Base-by-base conservation (phyloP, 2,888 invertebrate species). In the Camponotus fellah region DNA sequence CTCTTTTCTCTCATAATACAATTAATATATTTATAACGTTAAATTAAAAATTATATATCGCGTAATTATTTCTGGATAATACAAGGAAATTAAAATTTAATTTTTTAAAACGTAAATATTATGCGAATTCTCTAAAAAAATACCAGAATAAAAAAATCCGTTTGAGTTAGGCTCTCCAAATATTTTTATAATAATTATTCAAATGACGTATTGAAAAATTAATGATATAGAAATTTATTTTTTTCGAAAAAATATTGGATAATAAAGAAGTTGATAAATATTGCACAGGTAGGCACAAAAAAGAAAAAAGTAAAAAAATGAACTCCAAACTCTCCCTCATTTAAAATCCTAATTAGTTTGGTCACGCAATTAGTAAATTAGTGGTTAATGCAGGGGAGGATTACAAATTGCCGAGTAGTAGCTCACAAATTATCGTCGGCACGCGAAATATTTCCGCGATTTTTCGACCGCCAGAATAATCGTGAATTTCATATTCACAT, bases 301-400 rank as follows among this genome's bases (percentile, higher is more conserved):
- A 46, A 2, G 60, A 21, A n/a, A 58, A 69, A 26, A 56, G 40
- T 10, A 17, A 5, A 26, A 65, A 46, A 62, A 71, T 71, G 2
- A 72, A 37, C 60, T 3, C 12, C 34, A 10, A 14, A 17, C 46
- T 71, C 12, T 53, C 12, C 9, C 56, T 69, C 72, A 72, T 72
- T 72, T 80, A 72, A 80, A 80, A 80, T 26, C 72, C 60, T 72
- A 72, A 80, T 80, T 72, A 46, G 46, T 46, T 60, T 34, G 72
- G 34, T 46, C 46, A 37, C 21, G 32, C 46, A 80, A 80, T 71
- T 80, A 80, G 79, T 80, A 60, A 72, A 72, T 79, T 71, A 79
- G 46, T 12, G 60, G 46, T 72, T 79, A 79, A 72, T 69, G 79
- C 66, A 40, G 21, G 9, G 14, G 9, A 77, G 79, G 37, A 37